A percentile compares a stretch with the other conserved stretches of the same genome.
phyloP scores from a whole-genome alignment of 1,140 invertebrate species.

The Neotoxoptera formosana region DNA sequence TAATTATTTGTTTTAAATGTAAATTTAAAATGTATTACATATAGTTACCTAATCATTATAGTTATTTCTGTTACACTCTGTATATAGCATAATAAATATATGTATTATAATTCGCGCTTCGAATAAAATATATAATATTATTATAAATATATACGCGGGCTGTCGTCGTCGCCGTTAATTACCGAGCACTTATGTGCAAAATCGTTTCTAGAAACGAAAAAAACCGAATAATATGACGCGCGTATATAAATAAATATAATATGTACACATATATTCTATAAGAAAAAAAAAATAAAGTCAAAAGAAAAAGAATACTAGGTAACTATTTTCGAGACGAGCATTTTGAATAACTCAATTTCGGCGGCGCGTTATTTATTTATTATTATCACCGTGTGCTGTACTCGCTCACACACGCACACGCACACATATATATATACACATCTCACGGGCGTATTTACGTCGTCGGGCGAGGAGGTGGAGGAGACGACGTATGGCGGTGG shows the following conservation, averaged over 20 bases:
- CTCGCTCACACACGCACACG: neutral
- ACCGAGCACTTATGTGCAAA: neutral
- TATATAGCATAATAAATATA: neutral
- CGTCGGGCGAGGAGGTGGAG: neutral
- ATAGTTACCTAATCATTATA: neutral
- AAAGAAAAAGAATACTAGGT: neutral
- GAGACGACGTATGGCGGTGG: neutral
- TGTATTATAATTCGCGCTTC: neutral
- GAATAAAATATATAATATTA: neutral
- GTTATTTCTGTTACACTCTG: neutral
- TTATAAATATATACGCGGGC: neutral
- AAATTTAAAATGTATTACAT: too few relatives aligned
- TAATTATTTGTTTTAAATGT: neutral
- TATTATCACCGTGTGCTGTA: neutral
- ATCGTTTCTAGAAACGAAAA: neutral
- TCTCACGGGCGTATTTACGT: neutral
- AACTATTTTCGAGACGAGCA: neutral
- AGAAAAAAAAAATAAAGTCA: neutral
- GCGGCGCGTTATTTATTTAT: slow-evolving; percentile 6
- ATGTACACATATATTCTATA: neutral
- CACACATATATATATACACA: too few relatives aligned
- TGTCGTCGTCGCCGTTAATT: neutral
- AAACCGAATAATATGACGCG: neutral
- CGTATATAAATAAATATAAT: neutral
- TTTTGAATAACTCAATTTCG: slow-evolving; percentile 4